phyloP scores from a whole-genome alignment of 2,888 invertebrate genomes.

The Trachelus troglodyta region DNA sequence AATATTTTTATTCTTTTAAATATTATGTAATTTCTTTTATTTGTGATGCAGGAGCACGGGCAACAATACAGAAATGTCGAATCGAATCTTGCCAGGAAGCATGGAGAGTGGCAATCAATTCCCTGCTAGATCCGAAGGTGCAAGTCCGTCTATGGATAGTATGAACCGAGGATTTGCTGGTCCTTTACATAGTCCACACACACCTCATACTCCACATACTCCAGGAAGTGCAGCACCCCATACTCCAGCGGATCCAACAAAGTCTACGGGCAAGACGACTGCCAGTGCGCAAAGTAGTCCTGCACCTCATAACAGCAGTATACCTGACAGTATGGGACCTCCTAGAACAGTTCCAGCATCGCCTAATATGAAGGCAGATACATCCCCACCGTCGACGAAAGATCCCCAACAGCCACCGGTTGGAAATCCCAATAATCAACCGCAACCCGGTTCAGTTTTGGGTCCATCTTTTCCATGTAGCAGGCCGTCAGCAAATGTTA shows the following conservation, averaged over 20 bases:
- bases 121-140: conserved; percentile 56
- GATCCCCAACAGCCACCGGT: conserved; percentile 43
- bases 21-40: not conserved
- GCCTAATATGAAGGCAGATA: conserved; percentile 62
- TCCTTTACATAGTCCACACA: conserved; percentile 63
- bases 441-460: not conserved
- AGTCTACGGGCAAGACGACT: conserved; percentile 49
- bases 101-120: conserved; percentile 56
- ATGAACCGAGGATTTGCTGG: conserved; percentile 60
- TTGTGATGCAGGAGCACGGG: conserved; percentile 45
- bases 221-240: conserved; percentile 59
- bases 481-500: conserved; percentile 56
- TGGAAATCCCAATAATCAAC: conserved; percentile 49
- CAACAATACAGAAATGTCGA: conserved; percentile 55
- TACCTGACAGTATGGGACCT: conserved; percentile 62
- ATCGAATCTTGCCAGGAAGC: conserved; percentile 54
- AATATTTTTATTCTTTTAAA: not conserved
- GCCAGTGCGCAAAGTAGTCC: conserved; percentile 64
- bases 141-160: conserved; percentile 63
- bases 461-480: conserved; percentile 56
- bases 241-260: conserved; percentile 57
- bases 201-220: conserved; percentile 62
- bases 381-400: conserved; percentile 58
- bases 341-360: conserved; percentile 62
- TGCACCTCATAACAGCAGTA: conserved; percentile 55